phyloP scores from a whole-genome alignment of 2,888 invertebrate genomes.

The Entomobrya proxima region DNA sequence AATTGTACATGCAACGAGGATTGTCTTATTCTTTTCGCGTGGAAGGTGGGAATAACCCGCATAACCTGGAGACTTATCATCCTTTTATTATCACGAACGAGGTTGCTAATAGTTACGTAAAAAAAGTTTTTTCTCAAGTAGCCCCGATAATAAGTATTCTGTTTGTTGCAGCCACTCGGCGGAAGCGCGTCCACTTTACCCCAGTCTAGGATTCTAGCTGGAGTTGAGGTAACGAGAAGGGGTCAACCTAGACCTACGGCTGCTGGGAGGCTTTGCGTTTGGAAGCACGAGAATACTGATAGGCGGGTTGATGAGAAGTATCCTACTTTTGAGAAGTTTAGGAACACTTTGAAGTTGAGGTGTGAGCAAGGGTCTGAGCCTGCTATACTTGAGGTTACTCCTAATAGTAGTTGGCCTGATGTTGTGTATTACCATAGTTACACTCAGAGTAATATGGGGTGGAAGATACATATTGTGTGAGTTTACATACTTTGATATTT shows the following conservation, averaged over 20 bases:
- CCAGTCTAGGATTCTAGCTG: conserved; percentile 82
- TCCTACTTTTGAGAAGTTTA: conserved; percentile 88
- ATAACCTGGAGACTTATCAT: conserved; percentile 90
- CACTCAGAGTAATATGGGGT: conserved; percentile 95
- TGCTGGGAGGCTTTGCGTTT: conserved; percentile 88
- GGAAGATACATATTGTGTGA: conserved; percentile 90
- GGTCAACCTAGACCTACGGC: conserved; percentile 88
- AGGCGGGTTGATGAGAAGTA: conserved; percentile 88
- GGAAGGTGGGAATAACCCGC: conserved; percentile 91
- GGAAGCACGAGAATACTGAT: conserved; percentile 83
- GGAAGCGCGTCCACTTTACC: conserved; percentile 36
- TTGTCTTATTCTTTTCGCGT: conserved; percentile 89
- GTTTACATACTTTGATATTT: conserved; percentile 24
- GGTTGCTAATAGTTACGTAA: conserved; percentile 59
- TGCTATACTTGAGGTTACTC: conserved; percentile 87
- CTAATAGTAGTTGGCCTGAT: conserved; percentile 94
- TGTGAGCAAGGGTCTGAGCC: conserved; percentile 86
- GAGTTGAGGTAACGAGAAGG: conserved; percentile 88
- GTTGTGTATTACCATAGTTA: conserved; percentile 95
- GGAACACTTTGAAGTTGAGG: conserved; percentile 84
- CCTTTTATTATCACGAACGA: conserved; percentile 93
- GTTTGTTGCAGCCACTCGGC: conserved; percentile 58
- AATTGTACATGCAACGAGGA: conserved; percentile 90
- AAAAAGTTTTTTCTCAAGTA: neutral
- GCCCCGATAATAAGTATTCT: neutral